These are phyloP conservation scores for Orbicella faveolata DNA, from an alignment of 64 coral and sea anemone genomes.

Conservation along the genomic window DNA sequence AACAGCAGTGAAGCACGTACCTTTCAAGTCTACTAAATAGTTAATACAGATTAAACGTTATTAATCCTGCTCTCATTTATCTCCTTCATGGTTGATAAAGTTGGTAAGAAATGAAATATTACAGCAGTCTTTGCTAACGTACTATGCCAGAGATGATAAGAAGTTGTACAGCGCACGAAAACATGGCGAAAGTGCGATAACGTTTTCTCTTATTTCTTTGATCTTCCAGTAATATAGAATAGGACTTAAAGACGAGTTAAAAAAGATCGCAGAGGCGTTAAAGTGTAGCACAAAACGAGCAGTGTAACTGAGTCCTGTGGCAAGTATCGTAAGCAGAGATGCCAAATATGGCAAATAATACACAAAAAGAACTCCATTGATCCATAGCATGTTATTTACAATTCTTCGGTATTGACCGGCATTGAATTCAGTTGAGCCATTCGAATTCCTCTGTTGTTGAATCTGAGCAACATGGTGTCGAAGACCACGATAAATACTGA, in stretches of 20 bases:
- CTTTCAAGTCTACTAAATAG: too few relatives aligned
- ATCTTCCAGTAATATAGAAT: not conserved
- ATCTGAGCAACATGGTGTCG: not conserved
- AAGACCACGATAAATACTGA: not conserved
- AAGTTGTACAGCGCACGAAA: too few relatives aligned
- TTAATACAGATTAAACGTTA: too few relatives aligned
- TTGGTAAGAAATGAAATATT: too few relatives aligned
- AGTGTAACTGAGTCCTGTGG: not conserved
- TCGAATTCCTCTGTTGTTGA: not conserved
- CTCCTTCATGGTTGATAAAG: too few relatives aligned
- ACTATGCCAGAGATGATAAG: too few relatives aligned
- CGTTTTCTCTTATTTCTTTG: slow-evolving; percentile 16
- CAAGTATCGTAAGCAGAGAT: not conserved
- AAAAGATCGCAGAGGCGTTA: not conserved
- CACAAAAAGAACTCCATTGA: not conserved
- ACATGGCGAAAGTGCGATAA: not conserved
- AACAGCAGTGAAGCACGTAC: too few relatives aligned
- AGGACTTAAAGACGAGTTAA: not conserved
- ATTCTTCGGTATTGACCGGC: not conserved
- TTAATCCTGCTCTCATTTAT: too few relatives aligned
- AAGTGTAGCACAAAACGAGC: not conserved
- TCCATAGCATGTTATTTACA: not conserved
- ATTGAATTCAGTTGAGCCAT: not conserved
- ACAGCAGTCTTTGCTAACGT: too few relatives aligned
- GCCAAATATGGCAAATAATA: not conserved